Evolutionary conservation across 30 jellyfish, hydroid and myxozoan genomes (phyloP), one percentile per base, ranked within the genome.

Genomic region (Hydractinia symbiolongicarpus): DNA sequence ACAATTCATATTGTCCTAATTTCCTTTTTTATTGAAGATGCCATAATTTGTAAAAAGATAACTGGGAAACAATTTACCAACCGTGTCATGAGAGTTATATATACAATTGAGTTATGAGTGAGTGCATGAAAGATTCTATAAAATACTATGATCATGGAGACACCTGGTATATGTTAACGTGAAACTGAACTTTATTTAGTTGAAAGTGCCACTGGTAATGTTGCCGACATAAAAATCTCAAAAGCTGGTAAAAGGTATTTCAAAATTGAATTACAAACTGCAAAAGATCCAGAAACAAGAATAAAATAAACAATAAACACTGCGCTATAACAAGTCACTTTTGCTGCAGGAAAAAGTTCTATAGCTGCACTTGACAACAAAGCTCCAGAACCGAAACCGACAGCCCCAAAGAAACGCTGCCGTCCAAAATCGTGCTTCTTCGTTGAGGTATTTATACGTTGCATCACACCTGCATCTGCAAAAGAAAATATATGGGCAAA

Each of bases 331-430:
- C 83, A 74, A 49, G 83, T 50, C 67, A 74, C 61, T 1, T 53
- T 30, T 53, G 61, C 71, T 30, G 62, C 20, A 5, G 83, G 83
- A 51, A 16, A 74, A 5, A 84, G 80, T 55, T 81, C 84, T 11
- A 90, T 70, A 3, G 88, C 95, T 5, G 81, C 81, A 4, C 95
- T 93, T n/a, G 95, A 76, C 6, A 86, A 82, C 13, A 82, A 62
- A 0, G 97, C 86, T 5, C 94, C 92, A 61, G 78, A 53, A 13
- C 95, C 95, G 74, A 81, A 84, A 5, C 97, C 97, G 61, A 90
- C 83, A 57, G 95, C 90, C 11, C 95, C 95, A 86, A 90, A 90
- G 7, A 90, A 74, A 50, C 95, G 69, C 56, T 82, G 94, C 72
- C 72, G 61, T 6, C 83, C 72, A 10, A 74, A 74, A 17, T 30